Base-by-base conservation (phyloP, 92 coral and sea anemone species). In the Metridium senile region DNA sequence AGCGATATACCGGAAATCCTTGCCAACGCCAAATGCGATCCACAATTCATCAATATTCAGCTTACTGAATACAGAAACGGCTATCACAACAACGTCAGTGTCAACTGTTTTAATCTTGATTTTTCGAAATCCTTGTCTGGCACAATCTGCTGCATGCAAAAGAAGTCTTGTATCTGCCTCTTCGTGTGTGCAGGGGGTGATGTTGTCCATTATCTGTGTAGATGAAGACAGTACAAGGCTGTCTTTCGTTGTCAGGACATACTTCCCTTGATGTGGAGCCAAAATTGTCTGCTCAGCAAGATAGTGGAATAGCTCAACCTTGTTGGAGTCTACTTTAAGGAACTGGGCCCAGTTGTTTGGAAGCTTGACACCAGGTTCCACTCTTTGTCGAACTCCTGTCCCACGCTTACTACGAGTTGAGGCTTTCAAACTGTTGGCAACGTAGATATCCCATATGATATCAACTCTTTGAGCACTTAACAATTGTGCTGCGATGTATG, bases 21-120 rank as follows among this genome's bases (percentile, higher is more conserved):
- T 77, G 26, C 82, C 82, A 63, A 35, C 64, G 20, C 62, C 62
- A 51, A 77, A 77, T 17, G 77, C 46, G 20, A 77, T 65, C 82
- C 77, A 45, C 82, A 77, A 34, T 62, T 62, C 46, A 33, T 7
- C 33, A 28, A 45, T 19, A n/a, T 27, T 74, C n/a, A 46, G 20
- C 52, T 28, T 43, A 47, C 29, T 20, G 29, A 72, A 72, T 16
- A 18, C 16, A 76, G 81, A 66, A 31, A 65, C 26, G 49, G 81
- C 81, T 34, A 76, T 54, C 21, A 76, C 81, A 16, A 76, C 76
- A 13, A 65, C 81, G 45, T 76, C 76, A 9, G 76, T 76, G 70
- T 76, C 81, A 31, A 76, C 75, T 19, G 75, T 75, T 27, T 74
- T 72, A 11, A 33, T 46, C 66, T 29, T 71, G 26, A 71, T 26